These are phyloP conservation scores for Achlya flavicornis DNA, from an alignment of 2,888 invertebrate genomes.

Conservation along the genomic window DNA sequence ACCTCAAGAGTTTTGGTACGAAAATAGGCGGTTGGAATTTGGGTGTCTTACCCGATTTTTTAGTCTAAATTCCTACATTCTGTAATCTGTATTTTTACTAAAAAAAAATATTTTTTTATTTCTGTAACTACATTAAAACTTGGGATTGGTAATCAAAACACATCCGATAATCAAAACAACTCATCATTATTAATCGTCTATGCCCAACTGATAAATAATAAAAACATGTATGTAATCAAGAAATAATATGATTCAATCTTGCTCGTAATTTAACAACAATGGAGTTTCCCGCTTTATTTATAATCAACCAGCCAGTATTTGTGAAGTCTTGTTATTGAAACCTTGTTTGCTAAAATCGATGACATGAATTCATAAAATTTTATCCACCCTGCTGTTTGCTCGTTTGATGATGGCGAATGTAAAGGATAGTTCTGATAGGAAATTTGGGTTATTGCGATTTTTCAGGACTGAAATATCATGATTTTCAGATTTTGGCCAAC, in stretches of 20 bases:
- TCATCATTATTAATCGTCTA: conserved; percentile 36
- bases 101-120: no score
- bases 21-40: background rate
- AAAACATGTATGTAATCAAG: conserved; percentile 20
- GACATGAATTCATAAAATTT: conserved; percentile 40
- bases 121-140: no score
- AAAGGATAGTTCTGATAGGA: background rate
- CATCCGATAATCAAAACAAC: conserved; percentile 14
- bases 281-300: conserved; percentile 43
- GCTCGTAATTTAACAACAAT: conserved; percentile 32
- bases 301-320: conserved; percentile 34
- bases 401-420: background rate
- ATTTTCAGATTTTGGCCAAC: background rate
- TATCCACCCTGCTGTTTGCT: background rate
- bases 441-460: background rate
- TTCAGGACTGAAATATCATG: no score
- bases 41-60: background rate
- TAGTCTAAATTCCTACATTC: no score
- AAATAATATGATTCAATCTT: no score
- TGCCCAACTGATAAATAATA: conserved; percentile 41
- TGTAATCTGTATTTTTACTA: no score
- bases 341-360: conserved; percentile 35
- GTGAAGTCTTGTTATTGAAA: conserved; percentile 44
- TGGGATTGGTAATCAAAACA: no score
- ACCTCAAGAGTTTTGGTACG: conserved; percentile 3